Evolutionary conservation across 1,140 invertebrate genomes (phyloP), one percentile per base, ranked within the genome.

Genomic region (Dermatophagoides farinae): DNA sequence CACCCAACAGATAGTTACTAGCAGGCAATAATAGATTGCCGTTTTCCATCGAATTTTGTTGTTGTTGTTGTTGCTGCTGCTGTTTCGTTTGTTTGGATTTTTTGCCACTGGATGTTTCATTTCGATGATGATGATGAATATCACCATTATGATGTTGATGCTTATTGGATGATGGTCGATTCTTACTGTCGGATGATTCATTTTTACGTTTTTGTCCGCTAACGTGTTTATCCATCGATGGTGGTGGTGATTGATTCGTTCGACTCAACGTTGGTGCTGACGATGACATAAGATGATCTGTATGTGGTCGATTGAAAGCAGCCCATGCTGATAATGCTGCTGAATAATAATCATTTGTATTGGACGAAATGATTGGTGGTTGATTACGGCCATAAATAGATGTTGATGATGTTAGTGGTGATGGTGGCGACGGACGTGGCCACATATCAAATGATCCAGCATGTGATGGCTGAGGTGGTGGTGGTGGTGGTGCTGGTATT

Each of bases 191-290:
- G 31, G 31, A 31, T 31, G 31, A 5, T 2, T 55, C 53, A 23
- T 55, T 14, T 55, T 55, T 55, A 11, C 53, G 53, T 40, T 55
- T 55, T 39, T 55, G 53, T 25, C 53, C 25, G 16, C 53, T 55
- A 4, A 2, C 2, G 2, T 14, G 1, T 44, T 6, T 4, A 12
- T 12, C 12, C 16, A 20, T 39, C 16, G 50, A 20, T 52, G 11
- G 10, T 14, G 50, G 23, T 47, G 46, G 8, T 31, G 31, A 4
- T 8, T 8, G 2, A 31, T 8, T 31, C 8, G 31, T 31, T 8
- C 31, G 2, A 31, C 31, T 31, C 8, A 31, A 31, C 31, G 46
- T 47, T 47, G 46, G 22, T 47, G 46, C 1, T 47, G 46, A 20
- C 5, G 47, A 25, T 18, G 20, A 11, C 6, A 50, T 8, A 11